Evolutionary conservation across 2,797 vertebrate species (phyloP).

Genomic region (Ceryle rudis): DNA sequence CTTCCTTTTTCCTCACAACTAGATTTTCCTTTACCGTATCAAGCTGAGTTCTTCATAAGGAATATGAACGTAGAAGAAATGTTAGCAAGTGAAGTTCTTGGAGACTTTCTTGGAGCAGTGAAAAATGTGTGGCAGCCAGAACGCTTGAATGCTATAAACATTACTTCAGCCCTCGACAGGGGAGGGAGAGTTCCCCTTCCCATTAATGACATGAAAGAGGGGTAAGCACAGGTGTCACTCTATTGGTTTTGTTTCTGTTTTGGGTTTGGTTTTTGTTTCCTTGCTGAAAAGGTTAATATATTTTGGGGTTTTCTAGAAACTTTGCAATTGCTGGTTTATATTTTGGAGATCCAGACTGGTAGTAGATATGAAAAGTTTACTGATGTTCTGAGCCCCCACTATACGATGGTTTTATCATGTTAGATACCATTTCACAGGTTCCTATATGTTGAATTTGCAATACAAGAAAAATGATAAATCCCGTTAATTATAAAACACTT

Average conservation of each 20-base stretch:
- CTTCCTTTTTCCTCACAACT: constrained; percentile 8
- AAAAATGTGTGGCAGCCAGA: constrained; percentile 99
- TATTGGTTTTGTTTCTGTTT: background rate
- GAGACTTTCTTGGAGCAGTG: constrained; percentile 96
- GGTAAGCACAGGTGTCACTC: constrained; percentile 81
- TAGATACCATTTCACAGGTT: background rate
- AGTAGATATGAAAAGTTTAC: background rate
- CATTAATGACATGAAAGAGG: constrained; percentile 98
- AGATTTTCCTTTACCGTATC: constrained; percentile 95
- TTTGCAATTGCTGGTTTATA: background rate
- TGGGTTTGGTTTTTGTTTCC: background rate
- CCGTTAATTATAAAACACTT: background rate
- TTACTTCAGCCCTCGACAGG: constrained; percentile 95
- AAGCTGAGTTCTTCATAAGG: constrained; percentile 97
- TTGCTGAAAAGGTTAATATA: background rate
- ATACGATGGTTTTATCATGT: background rate
- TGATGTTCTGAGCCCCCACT: accelerated
- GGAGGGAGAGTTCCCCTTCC: constrained; percentile 96
- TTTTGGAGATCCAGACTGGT: background rate
- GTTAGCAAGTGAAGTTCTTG: constrained; percentile 96
- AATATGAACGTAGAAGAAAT: constrained; percentile 99
- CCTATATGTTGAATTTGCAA: background rate
- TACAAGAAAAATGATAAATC: background rate
- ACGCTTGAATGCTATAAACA: constrained; percentile 96
- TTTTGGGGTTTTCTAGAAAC: background rate